These are phyloP conservation scores for Stomorhina lunata DNA, from an alignment of 2,888 invertebrate species.

Conservation along the genomic window DNA sequence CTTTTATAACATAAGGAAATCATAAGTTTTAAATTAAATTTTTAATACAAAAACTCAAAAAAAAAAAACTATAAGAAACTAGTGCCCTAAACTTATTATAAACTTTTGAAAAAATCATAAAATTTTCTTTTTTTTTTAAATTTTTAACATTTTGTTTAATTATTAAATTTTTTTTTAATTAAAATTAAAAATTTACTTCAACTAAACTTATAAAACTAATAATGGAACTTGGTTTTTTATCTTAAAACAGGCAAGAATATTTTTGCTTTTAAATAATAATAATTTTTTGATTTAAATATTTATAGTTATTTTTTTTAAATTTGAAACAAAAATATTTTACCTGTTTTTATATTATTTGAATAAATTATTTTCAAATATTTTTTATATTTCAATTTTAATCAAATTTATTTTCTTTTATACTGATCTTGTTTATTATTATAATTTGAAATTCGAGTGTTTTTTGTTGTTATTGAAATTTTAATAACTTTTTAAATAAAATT, in stretches of 20 bases:
- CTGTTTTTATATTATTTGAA: too few species aligned
- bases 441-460: background rate
- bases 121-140: background rate
- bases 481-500: background rate
- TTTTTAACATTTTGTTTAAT: background rate
- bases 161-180: background rate
- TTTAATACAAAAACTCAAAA: background rate
- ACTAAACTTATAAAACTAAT: slow-evolving; percentile 66
- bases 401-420: slow-evolving; percentile 7
- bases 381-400: background rate
- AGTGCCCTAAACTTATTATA: background rate
- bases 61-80: slow-evolving; percentile 7
- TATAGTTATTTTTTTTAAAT: background rate
- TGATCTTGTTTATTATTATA: background rate
- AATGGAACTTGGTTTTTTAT: slow-evolving; percentile 62
- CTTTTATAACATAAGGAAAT: slow-evolving; percentile 10
- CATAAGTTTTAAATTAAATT: slow-evolving; percentile 3
- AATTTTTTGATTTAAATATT: background rate
- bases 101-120: slow-evolving; percentile 6
- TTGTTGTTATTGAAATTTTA: background rate
- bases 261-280: too few species aligned
- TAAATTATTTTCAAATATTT: too few species aligned
- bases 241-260: background rate
- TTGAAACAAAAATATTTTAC: slow-evolving; percentile 20
- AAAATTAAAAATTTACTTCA: slow-evolving; percentile 52